Base-by-base conservation (phyloP, 2,113 vertebrate species). In the Psephotus haematonotus region DNA sequence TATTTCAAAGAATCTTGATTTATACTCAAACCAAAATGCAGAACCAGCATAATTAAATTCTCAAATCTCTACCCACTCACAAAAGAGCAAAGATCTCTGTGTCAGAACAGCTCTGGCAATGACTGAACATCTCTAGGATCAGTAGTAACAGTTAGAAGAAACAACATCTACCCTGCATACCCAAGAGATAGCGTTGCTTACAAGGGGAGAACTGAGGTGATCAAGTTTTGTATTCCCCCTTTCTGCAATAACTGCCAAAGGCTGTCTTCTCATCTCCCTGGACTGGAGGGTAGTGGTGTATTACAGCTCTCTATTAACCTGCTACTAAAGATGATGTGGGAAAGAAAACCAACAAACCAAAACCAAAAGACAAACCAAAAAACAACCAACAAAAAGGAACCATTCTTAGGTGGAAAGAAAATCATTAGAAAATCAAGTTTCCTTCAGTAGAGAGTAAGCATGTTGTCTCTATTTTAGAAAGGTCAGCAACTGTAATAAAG, bases 181-280 rank as follows among this genome's bases (percentile, higher is more conserved):
- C 7, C 0, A 1, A 72, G 44, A 11, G 31, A 16, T 29, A 55
- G 35, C 1, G 3, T 4, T 47, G 44, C 27, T 76, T 46, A 13
- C 20, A 43, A 85, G 43, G 5, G 5, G 22, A 37, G 15, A 93
- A 67, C 2, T 22, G 27, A 35, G 9, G 24, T 11, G 35, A 23
- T 16, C 20, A 44, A 17, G 47, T 49, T 62, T 76, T n/a, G 4
- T 13, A 7, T 50, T 67, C 8, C 39, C 69, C 33, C 15, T 76
- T 24, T 17, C n/a, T 43, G 31, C 52, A 82, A 1, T 2, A 53
- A 75, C 10, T n/a, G 27, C 43, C 71, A 69, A 28, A 86, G 63
- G 13, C 11, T 67, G 13, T 16, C 44, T 5, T 39, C 50, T 77
- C 7, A 22, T 16, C 13, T 50, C 9, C 43, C 59, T 0, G 0